Conservation (phyloP, 2,888 invertebrate genomes). For the Strigamia maritima region DNA sequence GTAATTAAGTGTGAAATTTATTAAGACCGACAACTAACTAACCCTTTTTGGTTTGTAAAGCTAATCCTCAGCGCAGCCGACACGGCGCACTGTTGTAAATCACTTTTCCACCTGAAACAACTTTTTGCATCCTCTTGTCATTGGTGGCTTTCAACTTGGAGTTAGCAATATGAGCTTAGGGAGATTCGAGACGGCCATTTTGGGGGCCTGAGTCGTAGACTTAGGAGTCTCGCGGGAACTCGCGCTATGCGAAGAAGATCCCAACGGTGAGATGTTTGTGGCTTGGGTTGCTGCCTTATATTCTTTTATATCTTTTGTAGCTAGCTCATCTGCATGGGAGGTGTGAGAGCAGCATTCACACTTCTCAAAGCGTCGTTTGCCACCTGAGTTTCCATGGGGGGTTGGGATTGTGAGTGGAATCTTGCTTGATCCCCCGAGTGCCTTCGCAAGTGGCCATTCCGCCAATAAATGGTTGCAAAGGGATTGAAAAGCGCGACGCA, state of each 20-base stretch:
- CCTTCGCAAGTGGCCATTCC: conserved; percentile 34
- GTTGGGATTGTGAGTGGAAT: conserved; percentile 10
- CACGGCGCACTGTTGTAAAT: no score
- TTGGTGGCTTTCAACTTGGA: conserved; percentile 9
- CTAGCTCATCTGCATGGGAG: conserved; percentile 4
- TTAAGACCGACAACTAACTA: neutral
- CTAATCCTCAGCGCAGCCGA: neutral
- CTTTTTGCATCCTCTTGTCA: neutral
- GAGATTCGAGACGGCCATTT: neutral
- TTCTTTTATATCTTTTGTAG: conserved; percentile 7
- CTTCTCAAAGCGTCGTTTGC: conserved; percentile 10
- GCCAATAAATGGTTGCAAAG: conserved; percentile 33
- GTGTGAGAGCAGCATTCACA: neutral
- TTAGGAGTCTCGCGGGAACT: neutral
- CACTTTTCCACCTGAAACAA: neutral
- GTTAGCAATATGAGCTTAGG: neutral
- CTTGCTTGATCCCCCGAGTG: conserved; percentile 19
- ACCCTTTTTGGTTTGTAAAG: neutral
- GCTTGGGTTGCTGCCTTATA: neutral
- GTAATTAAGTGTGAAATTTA: conserved; percentile 15
- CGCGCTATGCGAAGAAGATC: neutral
- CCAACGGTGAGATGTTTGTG: conserved; percentile 15
- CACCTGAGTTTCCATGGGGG: conserved; percentile 6
- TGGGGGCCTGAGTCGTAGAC: neutral
- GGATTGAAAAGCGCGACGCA: conserved; percentile 28